Conservation (phyloP, 2,888 invertebrate genomes). For the Gerris lacustris region DNA sequence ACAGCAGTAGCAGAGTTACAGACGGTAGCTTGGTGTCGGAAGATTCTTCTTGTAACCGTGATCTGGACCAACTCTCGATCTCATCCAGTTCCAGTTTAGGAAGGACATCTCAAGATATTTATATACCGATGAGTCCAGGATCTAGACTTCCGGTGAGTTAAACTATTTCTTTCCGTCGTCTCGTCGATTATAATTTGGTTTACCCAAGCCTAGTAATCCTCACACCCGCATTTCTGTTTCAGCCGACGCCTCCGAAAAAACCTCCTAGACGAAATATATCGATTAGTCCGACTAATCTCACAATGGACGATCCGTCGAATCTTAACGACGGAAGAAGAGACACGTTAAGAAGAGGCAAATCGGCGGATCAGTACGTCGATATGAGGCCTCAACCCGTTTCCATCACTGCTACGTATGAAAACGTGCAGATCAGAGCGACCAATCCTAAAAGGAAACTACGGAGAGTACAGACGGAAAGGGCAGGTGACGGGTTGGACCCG, state of each 20-base stretch:
- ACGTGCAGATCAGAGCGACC: conserved; percentile 56
- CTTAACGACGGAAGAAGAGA: conserved; percentile 39
- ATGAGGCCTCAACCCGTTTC: conserved; percentile 58
- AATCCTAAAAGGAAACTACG: conserved; percentile 59
- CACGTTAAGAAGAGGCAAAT: conserved; percentile 53
- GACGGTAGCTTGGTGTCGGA: conserved; percentile 47
- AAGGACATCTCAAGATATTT: conserved; percentile 36
- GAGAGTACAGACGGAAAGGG: conserved; percentile 42
- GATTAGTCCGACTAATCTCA: conserved; percentile 67
- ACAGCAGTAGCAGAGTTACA: conserved; percentile 30
- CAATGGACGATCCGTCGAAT: conserved; percentile 48
- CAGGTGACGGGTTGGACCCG: conserved; percentile 51
- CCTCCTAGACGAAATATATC: conserved; percentile 76
- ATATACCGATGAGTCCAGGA: conserved; percentile 49
- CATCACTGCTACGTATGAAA: conserved; percentile 60
- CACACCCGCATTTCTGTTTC: conserved; percentile 29
- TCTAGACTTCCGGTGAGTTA: conserved; percentile 52
- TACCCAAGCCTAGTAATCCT: not conserved
- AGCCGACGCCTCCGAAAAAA: conserved; percentile 80
- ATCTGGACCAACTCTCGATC: conserved; percentile 49
- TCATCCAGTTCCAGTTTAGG: conserved; percentile 49
- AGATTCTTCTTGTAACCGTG: conserved; percentile 38
- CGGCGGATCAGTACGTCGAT: conserved; percentile 67
- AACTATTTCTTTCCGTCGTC: conserved; percentile 33
- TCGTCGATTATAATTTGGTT: conserved; percentile 9